These are phyloP conservation scores for Arnoldichthys spilopterus DNA, from an alignment of 2,797 vertebrate genomes.

Conservation along the genomic window DNA sequence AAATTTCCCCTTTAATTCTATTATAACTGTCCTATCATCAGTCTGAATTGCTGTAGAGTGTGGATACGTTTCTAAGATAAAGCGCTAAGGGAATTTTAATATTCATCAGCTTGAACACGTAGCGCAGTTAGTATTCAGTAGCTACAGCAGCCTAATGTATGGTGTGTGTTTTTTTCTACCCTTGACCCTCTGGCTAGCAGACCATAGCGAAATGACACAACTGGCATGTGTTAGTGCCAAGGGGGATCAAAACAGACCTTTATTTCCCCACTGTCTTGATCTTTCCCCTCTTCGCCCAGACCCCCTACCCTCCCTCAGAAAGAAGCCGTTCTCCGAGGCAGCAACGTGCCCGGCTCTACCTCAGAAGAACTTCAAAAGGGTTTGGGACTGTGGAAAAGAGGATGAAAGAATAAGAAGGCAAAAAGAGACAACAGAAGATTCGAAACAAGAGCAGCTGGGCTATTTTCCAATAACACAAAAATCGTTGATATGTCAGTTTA, in stretches of 20 bases:
- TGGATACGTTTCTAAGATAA: not conserved
- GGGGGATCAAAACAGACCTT: conserved; percentile 2
- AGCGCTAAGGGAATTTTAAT: not conserved
- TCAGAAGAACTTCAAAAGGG: not conserved
- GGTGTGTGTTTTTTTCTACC: not conserved
- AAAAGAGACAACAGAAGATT: not conserved
- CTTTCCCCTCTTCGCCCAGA: not conserved
- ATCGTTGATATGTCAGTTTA: no score
- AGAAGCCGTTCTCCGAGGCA: not conserved
- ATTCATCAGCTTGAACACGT: not conserved
- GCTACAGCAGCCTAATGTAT: not conserved
- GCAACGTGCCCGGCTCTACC: no score
- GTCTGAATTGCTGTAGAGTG: not conserved
- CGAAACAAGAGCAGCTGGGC: not conserved
- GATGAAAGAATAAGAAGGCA: not conserved
- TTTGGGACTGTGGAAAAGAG: not conserved
- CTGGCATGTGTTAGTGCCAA: conserved; percentile 10
- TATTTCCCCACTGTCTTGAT: not conserved
- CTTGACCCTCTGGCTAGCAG: conserved; percentile 19
- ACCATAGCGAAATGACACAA: not conserved
- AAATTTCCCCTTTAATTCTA: not conserved
- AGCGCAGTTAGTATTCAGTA: not conserved
- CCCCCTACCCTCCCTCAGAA: not conserved
- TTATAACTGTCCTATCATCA: not conserved
- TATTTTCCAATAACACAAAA: no score